Percentiles rank a stretch among this genome's conserved stretches.
These are phyloP conservation scores for Artibeus lituratus DNA, from an alignment of 2,797 vertebrate genomes.

Conservation along the genomic window DNA sequence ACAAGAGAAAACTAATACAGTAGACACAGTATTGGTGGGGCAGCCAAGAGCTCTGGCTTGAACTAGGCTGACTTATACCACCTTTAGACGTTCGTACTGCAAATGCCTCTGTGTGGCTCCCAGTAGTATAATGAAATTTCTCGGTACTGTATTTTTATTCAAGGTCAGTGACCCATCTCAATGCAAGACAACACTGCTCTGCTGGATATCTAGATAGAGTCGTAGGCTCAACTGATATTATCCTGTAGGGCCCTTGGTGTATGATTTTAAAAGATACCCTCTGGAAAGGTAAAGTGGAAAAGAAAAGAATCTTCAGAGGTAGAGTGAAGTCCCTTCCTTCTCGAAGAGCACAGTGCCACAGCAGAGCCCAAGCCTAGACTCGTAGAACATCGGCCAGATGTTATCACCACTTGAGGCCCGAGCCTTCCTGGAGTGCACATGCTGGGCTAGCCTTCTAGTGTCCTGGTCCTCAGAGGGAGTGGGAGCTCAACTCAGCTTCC, in stretches of 20 bases:
- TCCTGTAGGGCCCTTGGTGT: not conserved
- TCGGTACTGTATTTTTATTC: not conserved
- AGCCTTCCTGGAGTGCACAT: not conserved
- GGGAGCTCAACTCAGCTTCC: not conserved
- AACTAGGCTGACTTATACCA: not conserved
- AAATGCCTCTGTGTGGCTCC: not conserved
- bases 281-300: not conserved
- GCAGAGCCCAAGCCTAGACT: not conserved
- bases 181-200: not conserved
- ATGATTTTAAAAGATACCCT: not conserved
- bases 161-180: not conserved
- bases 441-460: too few species aligned
- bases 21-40: not conserved
- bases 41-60: not conserved
- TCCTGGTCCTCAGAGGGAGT: not conserved
- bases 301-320: not conserved
- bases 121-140: not conserved
- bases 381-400: not conserved
- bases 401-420: not conserved
- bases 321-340: not conserved
- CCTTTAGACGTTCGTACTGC: not conserved
- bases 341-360: not conserved
- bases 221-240: not conserved
- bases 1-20: not conserved
- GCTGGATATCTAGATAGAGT: not conserved